phyloP scores from a whole-genome alignment of 2,113 vertebrate genomes.

The Thryonomys swinderianus region DNA sequence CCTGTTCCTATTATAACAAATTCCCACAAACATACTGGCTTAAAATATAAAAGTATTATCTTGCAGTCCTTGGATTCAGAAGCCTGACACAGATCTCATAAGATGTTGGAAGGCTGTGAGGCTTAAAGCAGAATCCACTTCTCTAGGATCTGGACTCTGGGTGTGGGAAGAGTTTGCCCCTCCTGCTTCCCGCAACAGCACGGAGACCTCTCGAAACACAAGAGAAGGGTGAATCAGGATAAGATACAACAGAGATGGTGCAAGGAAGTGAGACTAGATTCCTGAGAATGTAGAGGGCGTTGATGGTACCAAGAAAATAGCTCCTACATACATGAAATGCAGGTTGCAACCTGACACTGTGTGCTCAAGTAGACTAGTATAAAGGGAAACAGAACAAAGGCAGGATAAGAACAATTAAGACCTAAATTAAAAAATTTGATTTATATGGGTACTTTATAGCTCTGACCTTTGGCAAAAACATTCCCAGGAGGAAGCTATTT shows the following conservation, averaged over 20 bases:
- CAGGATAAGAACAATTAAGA: not conserved
- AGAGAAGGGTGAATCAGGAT: not conserved
- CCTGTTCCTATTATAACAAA: not conserved
- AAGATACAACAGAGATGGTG: not conserved
- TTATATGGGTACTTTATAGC: not conserved
- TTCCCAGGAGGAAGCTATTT: not conserved
- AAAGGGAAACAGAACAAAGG: not conserved
- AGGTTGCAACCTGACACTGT: not conserved
- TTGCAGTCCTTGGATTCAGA: not conserved
- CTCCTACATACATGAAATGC: not conserved
- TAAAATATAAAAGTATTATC: not conserved
- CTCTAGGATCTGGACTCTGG: not conserved
- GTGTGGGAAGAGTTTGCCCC: not conserved
- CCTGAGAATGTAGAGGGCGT: not conserved
- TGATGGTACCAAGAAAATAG: not conserved
- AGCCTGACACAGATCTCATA: not conserved
- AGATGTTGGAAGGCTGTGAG: not conserved
- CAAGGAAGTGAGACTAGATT: not conserved
- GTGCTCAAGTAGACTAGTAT: not conserved
- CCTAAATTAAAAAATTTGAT: not conserved
- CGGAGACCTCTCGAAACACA: not conserved
- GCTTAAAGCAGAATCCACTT: not conserved
- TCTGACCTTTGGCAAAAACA: not conserved
- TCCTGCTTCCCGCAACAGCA: not conserved
- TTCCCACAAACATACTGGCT: not conserved